A percentile compares a stretch with the other conserved stretches of the same genome.
Conservation (phyloP, 2,113 vertebrate species). For the Oryzias woworae region DNA sequence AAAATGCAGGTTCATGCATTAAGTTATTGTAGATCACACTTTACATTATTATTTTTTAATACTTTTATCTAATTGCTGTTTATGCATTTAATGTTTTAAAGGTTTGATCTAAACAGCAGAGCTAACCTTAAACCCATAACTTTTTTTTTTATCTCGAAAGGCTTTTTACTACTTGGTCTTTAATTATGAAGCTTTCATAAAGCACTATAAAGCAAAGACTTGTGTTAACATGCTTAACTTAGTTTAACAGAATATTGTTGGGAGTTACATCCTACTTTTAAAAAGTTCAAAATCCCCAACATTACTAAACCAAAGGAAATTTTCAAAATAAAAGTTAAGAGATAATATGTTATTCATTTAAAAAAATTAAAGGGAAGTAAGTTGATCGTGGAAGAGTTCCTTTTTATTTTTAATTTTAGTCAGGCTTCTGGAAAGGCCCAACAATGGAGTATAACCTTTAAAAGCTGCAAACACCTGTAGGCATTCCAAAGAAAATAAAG, state of each 20-base stretch:
- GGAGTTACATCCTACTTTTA: conserved; percentile 17
- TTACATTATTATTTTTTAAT: conserved; percentile 35
- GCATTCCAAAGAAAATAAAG: conserved; percentile 59
- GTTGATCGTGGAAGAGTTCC: conserved; percentile 11
- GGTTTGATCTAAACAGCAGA: conserved; percentile 42
- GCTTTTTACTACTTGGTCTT: background rate
- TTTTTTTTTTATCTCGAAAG: conserved; percentile 8
- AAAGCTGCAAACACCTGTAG: conserved; percentile 25
- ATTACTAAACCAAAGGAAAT: conserved; percentile 54
- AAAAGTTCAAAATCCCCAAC: conserved; percentile 18
- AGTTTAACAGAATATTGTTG: background rate
- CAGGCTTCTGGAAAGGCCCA: background rate
- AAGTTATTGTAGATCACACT: conserved; percentile 26
- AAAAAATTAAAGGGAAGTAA: conserved; percentile 11
- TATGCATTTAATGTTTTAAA: conserved; percentile 53
- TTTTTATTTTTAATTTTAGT: background rate
- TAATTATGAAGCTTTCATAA: conserved; percentile 4
- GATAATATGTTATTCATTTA: background rate
- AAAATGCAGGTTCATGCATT: conserved; percentile 14
- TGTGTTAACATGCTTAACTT: conserved; percentile 14
- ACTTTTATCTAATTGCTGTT: conserved; percentile 51
- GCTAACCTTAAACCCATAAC: conserved; percentile 9
- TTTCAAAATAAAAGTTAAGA: background rate
- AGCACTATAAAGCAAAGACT: conserved; percentile 15
- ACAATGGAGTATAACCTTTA: conserved; percentile 2